phyloP scores from a whole-genome alignment of 1,140 invertebrate species.

The Drosophila neocordata region DNA sequence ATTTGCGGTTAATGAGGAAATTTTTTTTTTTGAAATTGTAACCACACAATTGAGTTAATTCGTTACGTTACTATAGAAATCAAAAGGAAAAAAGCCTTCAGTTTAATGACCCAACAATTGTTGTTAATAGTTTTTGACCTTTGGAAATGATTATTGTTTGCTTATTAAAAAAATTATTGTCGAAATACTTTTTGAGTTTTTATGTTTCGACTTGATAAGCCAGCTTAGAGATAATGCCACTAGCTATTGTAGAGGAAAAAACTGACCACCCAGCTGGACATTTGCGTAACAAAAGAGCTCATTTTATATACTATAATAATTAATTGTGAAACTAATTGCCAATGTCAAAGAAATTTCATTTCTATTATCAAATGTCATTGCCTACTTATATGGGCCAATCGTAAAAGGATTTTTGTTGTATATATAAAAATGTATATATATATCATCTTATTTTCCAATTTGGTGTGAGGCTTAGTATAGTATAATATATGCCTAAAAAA shows the following conservation, averaged over 20 bases:
- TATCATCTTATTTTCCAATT: not conserved
- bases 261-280: not conserved
- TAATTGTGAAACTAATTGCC: not conserved
- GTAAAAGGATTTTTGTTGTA: not conserved
- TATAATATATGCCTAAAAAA: constrained; percentile 63
- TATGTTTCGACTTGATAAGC: constrained; percentile 44
- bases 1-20: constrained; percentile 26
- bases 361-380: not conserved
- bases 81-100: constrained; percentile 28
- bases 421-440: not conserved
- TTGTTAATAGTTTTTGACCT: constrained; percentile 54
- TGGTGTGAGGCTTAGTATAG: constrained; percentile 64
- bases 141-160: constrained; percentile 11
- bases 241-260: not conserved
- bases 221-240: not conserved
- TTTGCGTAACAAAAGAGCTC: too few relatives aligned
- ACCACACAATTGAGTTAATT: constrained; percentile 28
- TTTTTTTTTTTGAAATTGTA: not conserved
- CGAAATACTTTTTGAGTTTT: constrained; percentile 37
- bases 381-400: constrained; percentile 39
- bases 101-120: constrained; percentile 38
- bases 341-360: not conserved
- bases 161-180: constrained; percentile 23
- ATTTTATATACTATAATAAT: not conserved
- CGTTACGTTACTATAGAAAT: constrained; percentile 10